These are phyloP conservation scores for Apodemus speciosus DNA, from an alignment of 2,113 vertebrate genomes.

Conservation along the genomic window DNA sequence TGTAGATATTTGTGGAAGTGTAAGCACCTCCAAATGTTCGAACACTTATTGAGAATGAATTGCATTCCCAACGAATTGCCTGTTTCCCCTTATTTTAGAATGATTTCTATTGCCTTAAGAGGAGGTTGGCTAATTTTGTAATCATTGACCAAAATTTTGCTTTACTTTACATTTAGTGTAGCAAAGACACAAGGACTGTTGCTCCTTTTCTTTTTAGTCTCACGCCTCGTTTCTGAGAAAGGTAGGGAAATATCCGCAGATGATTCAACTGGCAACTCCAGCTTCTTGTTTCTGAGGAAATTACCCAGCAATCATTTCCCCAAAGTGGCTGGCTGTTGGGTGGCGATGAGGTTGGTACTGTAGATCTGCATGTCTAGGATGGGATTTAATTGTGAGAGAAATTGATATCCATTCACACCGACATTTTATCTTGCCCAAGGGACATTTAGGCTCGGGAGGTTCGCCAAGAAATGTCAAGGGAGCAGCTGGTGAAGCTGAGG, in stretches of 20 bases:
- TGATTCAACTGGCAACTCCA: background rate
- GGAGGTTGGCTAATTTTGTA: background rate
- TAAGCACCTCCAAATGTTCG: slow-evolving; percentile 27
- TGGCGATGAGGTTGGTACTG: slow-evolving; percentile 51
- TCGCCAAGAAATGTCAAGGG: slow-evolving; percentile 61
- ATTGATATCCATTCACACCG: slow-evolving; percentile 62
- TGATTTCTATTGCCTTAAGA: background rate
- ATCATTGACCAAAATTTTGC: slow-evolving; percentile 21
- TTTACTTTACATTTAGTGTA: slow-evolving; percentile 8
- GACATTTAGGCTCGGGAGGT: slow-evolving; percentile 66
- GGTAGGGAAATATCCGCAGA: background rate
- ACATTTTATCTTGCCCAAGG: slow-evolving; percentile 68
- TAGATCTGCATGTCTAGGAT: slow-evolving; percentile 48
- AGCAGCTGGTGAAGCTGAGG: slow-evolving; percentile 21
- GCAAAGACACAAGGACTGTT: background rate
- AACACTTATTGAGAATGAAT: slow-evolving; percentile 14
- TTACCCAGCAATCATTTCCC: background rate
- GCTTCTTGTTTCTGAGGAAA: slow-evolving; percentile 52
- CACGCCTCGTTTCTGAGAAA: background rate
- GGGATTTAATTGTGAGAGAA: slow-evolving; percentile 73
- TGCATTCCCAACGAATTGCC: background rate
- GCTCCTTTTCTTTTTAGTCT: background rate
- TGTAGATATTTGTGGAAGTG: background rate
- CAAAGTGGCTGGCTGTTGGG: slow-evolving; percentile 14
- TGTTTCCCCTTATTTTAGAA: slow-evolving; percentile 53